Base-by-base conservation (phyloP, 2,888 invertebrate species). In the Ormyrus labotus region DNA sequence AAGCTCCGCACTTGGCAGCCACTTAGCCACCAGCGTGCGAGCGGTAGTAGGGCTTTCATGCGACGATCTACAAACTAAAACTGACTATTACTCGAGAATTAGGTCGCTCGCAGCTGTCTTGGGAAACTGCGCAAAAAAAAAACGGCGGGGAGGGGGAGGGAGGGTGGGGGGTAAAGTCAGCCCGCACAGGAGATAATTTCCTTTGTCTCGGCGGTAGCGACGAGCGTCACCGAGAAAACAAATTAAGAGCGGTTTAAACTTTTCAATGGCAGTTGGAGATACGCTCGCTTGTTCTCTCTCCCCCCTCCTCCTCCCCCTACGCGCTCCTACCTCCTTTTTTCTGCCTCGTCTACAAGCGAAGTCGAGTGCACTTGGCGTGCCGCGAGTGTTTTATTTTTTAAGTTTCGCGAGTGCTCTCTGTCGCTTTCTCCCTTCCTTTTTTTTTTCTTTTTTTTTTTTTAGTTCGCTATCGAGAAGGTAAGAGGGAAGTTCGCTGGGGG, bases 181-280 rank as follows among this genome's bases (percentile, higher is more conserved):
- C 34, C 34, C 34, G 34, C 34, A 34, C 34, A 3, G 34, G 34
- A 34, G 34, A 34, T 34, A 34, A 34, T 34, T 34, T 34, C 2
- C 61, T 61, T 68, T 75, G 61, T 75, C 75, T 61, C 45, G 34
- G 34, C 45, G 34, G 34, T 34, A 34, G 34, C 19, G 60, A 48
- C 19, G 34, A 19, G 34, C 61, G 19, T 51, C 58, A 13, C 6
- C 34, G 50, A 47, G 60, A 8, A 53, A 68, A 75, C 75, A 75
- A 75, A 75, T 75, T 68, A 68, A 75, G 65, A 68, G 68, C 53
- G 60, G 34, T 75, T 75, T 68, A 67, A 68, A 58, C n/a, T 58
- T 51, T 63, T 13, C 63, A n/a, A 2, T 53, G 34, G 53, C 55
- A 19, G 45, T 63, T n/a, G 13, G 34, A 58, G 58, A 65, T 50